Base-by-base conservation (phyloP, 2,888 invertebrate species). In the Lymantria monacha region DNA sequence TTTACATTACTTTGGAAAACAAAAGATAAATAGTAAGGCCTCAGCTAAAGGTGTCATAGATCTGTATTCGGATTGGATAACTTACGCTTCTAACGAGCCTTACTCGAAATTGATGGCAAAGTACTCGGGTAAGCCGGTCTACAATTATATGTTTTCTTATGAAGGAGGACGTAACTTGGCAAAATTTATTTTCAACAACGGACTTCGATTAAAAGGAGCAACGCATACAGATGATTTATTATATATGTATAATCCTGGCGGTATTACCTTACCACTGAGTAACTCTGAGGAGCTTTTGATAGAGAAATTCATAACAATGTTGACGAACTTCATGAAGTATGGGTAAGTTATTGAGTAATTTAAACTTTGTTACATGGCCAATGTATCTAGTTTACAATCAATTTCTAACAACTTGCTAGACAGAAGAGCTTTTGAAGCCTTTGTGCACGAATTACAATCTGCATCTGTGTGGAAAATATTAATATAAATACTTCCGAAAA, bases 171-270 rank as follows among this genome's bases (percentile, higher is more conserved):
- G 90, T 13, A 87, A 88, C 54, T 85, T 84, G 37, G 82, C 79
- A 0, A 87, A 80, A 53, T 52, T 57, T 0, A 40, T 84, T 0
- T 77, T 83, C 7, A 79, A 81, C 0, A 48, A 56, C 3, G 49
- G 62, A 1, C 33, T 67, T 3, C 49, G 54, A 0, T 30, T 76
- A 48, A 53, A 55, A 1, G 87, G 86, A 0, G 81, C 86, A 0
- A 75, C 85, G 0, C 91, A 91, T 56, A 76, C 83, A 0, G 91
- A 87, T 44, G 91, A 91, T 49, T 52, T 89, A 10, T 88, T 90
- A 69, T 91, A 91, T 70, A 50, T 87, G 31, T 90, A 87, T 70
- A 85, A 84, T 58, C 91, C 90, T 0, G 74, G 55, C 1, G 89
- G 87, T 0, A 44, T 86, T 22, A 46, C 74, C 11, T 50, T 85